Conservation (phyloP, 2,888 invertebrate genomes). For the Drosophila affinis region DNA sequence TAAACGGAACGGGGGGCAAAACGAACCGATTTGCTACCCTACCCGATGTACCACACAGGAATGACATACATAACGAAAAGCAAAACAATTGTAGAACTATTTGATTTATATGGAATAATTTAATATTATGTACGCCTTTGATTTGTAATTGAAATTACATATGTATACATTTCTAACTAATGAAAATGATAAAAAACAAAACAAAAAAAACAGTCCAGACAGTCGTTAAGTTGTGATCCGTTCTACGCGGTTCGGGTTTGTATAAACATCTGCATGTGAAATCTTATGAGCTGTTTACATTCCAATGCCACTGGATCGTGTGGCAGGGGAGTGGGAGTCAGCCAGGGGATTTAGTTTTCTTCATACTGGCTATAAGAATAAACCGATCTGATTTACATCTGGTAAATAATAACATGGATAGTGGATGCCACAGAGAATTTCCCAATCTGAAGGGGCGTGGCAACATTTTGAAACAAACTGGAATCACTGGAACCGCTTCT, state of each 20-base stretch:
- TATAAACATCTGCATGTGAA: no score
- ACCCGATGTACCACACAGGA: slow-evolving; percentile 40
- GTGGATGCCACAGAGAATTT: no score
- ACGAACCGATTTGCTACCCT: slow-evolving; percentile 21
- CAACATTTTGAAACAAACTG: no score
- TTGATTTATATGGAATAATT: slow-evolving; percentile 78
- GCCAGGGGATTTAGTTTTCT: not conserved
- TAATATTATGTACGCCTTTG: slow-evolving; percentile 75
- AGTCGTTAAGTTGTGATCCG: no score
- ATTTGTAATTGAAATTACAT: slow-evolving; percentile 77
- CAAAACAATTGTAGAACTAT: slow-evolving; percentile 70
- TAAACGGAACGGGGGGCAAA: not conserved
- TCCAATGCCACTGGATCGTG: no score
- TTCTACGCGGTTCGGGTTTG: not conserved
- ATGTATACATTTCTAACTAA: slow-evolving; percentile 70
- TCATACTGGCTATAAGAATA: not conserved
- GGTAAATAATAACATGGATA: no score
- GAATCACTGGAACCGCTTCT: no score
- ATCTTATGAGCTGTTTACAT: no score
- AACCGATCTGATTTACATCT: not conserved
- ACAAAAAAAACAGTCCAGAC: not conserved
- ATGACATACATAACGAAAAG: slow-evolving; percentile 25
- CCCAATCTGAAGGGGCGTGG: no score
- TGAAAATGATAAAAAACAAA: slow-evolving; percentile 59
- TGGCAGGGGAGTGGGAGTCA: no score